Base-by-base conservation (phyloP, 2,113 vertebrate species). In the Dinomys branickii region DNA sequence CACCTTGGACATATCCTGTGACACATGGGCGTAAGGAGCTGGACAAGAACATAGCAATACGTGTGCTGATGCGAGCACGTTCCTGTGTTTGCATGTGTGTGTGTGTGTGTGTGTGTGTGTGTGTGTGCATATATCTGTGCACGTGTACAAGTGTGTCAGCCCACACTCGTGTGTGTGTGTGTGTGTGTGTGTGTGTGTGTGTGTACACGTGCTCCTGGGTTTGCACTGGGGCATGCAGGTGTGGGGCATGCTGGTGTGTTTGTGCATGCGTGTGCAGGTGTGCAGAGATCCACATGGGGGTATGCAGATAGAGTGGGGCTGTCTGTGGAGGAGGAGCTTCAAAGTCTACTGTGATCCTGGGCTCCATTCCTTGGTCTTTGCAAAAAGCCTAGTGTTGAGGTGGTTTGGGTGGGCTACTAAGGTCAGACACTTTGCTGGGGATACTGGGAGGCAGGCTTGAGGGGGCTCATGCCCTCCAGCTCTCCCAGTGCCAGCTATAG, bases 381-480 rank as follows among this genome's bases (percentile, higher is more conserved):
- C 47, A 69, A 89, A 58, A 84, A 82, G 13, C 88, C 77, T 92
- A 63, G 75, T 82, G 52, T 90, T 44, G 44, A 85, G 78, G 93
- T 81, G 63, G 11, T 44, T 71, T 82, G 81, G 81, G 80, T 33
- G 22, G 77, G 80, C 38, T 8, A 26, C 26, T 11, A 65, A 47
- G 52, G 38, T 67, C 78, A 85, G 78, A 78, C 0, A 3, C 89
- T 84, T 65, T 52, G 82, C 71, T 85, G 85, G 85, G 56, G 28
- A 28, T 47, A 47, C 78, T 52, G 50, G 81, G 35, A 84, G 44
- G 50, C 24, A 81, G 83, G 33, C 50, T 69, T 13, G 44, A 52
- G 59, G 77, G 38, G 9, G 20, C 50, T 19, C 19, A 41, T 52
- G 47, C 85, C 24, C 26, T 83, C 33, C 24, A 20, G n/a, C 52